These are phyloP conservation scores for Propsilocerus akamusi DNA, from an alignment of 1,140 invertebrate genomes.

Conservation along the genomic window DNA sequence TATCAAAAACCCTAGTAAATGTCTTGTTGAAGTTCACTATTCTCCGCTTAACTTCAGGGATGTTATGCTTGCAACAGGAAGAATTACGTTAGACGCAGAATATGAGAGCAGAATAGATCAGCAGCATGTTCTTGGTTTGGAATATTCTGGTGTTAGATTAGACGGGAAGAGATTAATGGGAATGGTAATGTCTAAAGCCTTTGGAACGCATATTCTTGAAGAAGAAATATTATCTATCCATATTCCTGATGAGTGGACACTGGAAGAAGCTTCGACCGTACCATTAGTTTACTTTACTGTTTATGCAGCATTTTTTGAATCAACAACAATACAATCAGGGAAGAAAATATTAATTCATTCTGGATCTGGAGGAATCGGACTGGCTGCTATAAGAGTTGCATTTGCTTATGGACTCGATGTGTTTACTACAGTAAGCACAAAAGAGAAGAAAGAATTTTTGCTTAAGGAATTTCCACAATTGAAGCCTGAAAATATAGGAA, in stretches of 20 bases:
- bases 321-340: slow-evolving; percentile 40
- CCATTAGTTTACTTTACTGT: slow-evolving; percentile 73
- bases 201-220: slow-evolving; percentile 41
- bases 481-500: slow-evolving; percentile 24
- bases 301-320: slow-evolving; percentile 57
- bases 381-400: slow-evolving; percentile 68
- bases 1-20: slow-evolving; percentile 31
- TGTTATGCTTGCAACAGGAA: slow-evolving; percentile 57
- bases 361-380: slow-evolving; percentile 76
- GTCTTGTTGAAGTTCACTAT: slow-evolving; percentile 37
- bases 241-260: slow-evolving; percentile 62
- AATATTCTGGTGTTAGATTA: slow-evolving; percentile 41
- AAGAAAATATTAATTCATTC: slow-evolving; percentile 68
- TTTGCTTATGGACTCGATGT: too few relatives aligned
- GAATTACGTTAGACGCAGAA: slow-evolving; percentile 38
- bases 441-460: too few relatives aligned
- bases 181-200: slow-evolving; percentile 31
- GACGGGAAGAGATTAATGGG: slow-evolving; percentile 53
- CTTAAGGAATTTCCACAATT: slow-evolving; percentile 44
- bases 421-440: slow-evolving; percentile 55
- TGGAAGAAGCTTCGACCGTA: slow-evolving; percentile 76
- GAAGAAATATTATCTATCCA: slow-evolving; percentile 49
- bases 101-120: slow-evolving; percentile 32
- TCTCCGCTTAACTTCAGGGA: slow-evolving; percentile 58
- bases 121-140: slow-evolving; percentile 51